These are phyloP conservation scores for Macrostomum cliftonense DNA, from an alignment of 2,888 invertebrate genomes.

Conservation along the genomic window DNA sequence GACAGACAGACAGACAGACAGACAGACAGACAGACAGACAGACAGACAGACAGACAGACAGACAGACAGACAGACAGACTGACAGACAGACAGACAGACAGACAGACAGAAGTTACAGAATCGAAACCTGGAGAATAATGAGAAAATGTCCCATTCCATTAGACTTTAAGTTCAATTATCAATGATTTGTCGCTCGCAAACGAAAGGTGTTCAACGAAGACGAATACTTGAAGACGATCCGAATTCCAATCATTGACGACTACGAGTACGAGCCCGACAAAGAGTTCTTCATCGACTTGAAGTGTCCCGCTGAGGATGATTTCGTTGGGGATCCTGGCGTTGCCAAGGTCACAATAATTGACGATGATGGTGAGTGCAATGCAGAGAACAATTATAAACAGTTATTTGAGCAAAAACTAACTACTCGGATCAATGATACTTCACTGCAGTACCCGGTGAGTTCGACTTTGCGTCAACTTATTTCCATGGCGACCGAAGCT, in stretches of 20 bases:
- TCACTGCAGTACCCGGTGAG: conserved; percentile 45
- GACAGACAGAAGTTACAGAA: too few relatives aligned
- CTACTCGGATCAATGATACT: too few relatives aligned
- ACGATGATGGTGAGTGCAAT: conserved; percentile 31
- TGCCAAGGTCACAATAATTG: conserved; percentile 27
- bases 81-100: not conserved
- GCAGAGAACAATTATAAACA: not conserved
- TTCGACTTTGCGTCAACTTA: conserved; percentile 42
- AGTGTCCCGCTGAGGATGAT: conserved; percentile 21
- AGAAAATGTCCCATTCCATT: too few relatives aligned
- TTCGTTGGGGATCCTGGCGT: conserved; percentile 29
- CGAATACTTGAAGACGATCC: conserved; percentile 23
- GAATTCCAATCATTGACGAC: conserved; percentile 29
- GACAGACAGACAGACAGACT: conserved; percentile 1
- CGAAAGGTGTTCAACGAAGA: conserved; percentile 24
- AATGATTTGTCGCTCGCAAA: not conserved
- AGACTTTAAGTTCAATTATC: not conserved
- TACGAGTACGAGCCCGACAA: conserved; percentile 26
- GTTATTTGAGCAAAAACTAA: too few relatives aligned
- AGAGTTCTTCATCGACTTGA: conserved; percentile 29
- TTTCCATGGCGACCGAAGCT: conserved; percentile 41
- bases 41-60: conserved; percentile 5
- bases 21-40: not conserved
- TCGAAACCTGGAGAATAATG: too few relatives aligned
- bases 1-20: too few relatives aligned